Evolutionary conservation across 1,140 invertebrate genomes (phyloP).

Genomic region (Drosophila guanche): DNA sequence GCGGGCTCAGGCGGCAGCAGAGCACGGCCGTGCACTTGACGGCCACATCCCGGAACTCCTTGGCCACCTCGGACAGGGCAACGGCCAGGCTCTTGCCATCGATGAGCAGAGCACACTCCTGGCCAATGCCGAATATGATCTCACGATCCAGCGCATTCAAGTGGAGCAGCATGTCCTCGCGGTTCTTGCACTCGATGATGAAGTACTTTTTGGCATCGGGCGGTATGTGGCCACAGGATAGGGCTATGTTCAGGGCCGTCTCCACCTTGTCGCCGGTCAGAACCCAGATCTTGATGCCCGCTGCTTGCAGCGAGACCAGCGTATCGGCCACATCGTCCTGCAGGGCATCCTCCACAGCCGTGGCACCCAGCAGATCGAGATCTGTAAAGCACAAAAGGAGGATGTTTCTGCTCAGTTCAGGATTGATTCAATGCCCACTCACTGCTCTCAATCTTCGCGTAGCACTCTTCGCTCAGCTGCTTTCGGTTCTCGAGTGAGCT

Average conservation of each 20-base stretch:
- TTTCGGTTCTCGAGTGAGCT: constrained; percentile 78
- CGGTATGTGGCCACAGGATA: constrained; percentile 90
- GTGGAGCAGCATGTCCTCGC: constrained; percentile 63
- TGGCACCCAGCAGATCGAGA: constrained; percentile 89
- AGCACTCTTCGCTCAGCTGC: constrained; percentile 69
- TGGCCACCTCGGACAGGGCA: constrained; percentile 84
- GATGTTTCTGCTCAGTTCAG: background rate
- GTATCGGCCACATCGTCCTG: constrained; percentile 92
- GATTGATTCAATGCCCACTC: constrained; percentile 6
- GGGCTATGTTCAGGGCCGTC: constrained; percentile 90
- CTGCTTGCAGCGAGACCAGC: constrained; percentile 87
- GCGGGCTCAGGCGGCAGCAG: constrained; percentile 91
- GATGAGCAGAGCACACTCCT: constrained; percentile 85
- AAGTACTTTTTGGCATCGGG: constrained; percentile 86
- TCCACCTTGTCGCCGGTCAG: constrained; percentile 92
- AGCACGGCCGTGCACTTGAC: constrained; percentile 87
- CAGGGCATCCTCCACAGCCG: constrained; percentile 92
- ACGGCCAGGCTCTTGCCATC: constrained; percentile 86
- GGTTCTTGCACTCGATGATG: constrained; percentile 84
- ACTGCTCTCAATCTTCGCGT: constrained; percentile 77
- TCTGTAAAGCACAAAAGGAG: constrained; percentile 20
- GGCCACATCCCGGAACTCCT: constrained; percentile 85
- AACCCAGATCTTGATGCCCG: constrained; percentile 91
- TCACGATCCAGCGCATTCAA: constrained; percentile 62
- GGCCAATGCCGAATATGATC: constrained; percentile 36